These are phyloP conservation scores for Lithobates pipiens DNA, from an alignment of 2,797 vertebrate genomes.

Conservation along the genomic window DNA sequence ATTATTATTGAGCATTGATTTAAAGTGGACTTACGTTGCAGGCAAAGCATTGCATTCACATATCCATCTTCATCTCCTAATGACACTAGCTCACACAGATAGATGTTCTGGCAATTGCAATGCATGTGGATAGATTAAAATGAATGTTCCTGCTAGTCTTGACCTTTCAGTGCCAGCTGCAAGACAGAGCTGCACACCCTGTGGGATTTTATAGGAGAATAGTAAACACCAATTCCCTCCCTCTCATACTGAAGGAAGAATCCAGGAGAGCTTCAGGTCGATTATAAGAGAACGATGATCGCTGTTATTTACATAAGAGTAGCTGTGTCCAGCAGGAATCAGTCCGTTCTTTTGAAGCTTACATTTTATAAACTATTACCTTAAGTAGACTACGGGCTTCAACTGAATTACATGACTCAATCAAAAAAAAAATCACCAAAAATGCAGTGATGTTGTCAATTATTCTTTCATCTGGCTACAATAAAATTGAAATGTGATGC, in stretches of 20 bases:
- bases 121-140: conserved; percentile 39
- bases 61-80: conserved; percentile 53
- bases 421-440: too few species aligned
- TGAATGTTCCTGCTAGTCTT: conserved; percentile 62
- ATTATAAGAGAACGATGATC: conserved; percentile 17
- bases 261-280: background rate
- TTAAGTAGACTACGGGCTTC: background rate
- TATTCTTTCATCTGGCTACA: too few species aligned
- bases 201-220: conserved; percentile 57
- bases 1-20: background rate
- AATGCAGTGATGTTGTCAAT: too few species aligned
- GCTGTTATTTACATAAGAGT: conserved; percentile 10
- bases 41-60: background rate
- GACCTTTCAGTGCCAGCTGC: conserved; percentile 73
- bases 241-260: conserved; percentile 2
- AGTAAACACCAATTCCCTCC: conserved; percentile 25
- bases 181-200: conserved; percentile 67
- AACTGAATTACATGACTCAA: background rate
- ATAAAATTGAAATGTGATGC: too few species aligned
- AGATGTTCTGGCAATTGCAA: conserved; percentile 47
- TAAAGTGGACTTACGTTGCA: conserved; percentile 34
- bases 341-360: background rate
- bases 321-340: background rate
- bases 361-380: background rate
- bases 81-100: conserved; percentile 21